Evolutionary conservation across 2,888 invertebrate species (phyloP).

Genomic region (Apodemia mormo): DNA sequence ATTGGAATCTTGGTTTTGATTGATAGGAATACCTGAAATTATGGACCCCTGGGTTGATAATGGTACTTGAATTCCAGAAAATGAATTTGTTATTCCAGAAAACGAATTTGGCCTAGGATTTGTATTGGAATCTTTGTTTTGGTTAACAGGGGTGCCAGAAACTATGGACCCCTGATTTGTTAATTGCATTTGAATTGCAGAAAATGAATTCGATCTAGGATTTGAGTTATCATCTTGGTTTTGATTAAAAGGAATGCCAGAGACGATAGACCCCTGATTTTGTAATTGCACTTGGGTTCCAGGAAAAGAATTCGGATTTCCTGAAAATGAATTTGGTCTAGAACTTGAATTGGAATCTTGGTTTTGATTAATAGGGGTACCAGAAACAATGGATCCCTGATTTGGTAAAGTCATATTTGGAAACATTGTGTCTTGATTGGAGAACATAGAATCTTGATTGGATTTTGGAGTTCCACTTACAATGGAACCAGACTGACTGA

Average conservation of each 20-base stretch:
- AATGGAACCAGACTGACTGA: slow-evolving; percentile 39
- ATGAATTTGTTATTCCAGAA: slow-evolving; percentile 4
- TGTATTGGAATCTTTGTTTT: slow-evolving; percentile 1
- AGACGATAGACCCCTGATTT: slow-evolving; percentile 27
- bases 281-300: not conserved
- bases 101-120: slow-evolving; percentile 1
- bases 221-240: not conserved
- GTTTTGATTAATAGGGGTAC: slow-evolving; percentile 28
- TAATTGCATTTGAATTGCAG: not conserved
- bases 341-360: not conserved
- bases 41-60: slow-evolving; percentile 42
- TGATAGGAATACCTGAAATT: slow-evolving; percentile 41
- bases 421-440: slow-evolving; percentile 19
- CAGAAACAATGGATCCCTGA: slow-evolving; percentile 29
- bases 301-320: not conserved
- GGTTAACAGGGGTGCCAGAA: slow-evolving; percentile 39
- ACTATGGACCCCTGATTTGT: slow-evolving; percentile 44
- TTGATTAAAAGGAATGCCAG: slow-evolving; percentile 25
- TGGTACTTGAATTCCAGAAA: not conserved
- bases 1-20: not conserved
- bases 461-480: slow-evolving; percentile 36
- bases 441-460: slow-evolving; percentile 17
- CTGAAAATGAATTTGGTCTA: not conserved
- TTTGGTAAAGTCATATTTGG: slow-evolving; percentile 6
- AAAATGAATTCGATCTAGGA: not conserved